Conservation (phyloP, 2,113 vertebrate genomes). For the Hemibagrus wyckioides region DNA sequence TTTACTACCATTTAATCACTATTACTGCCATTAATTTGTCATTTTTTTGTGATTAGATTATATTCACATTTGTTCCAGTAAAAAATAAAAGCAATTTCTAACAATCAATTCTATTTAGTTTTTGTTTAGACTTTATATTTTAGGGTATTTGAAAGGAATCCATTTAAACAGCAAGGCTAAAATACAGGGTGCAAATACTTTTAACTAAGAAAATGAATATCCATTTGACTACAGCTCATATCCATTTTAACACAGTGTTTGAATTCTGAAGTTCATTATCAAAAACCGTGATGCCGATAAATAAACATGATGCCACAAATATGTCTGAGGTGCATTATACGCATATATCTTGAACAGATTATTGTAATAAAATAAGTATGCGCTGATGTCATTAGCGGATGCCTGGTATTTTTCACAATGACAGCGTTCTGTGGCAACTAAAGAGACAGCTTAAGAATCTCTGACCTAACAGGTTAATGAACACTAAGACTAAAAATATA, state of each 20-base stretch:
- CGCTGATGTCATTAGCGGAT: conserved; percentile 9
- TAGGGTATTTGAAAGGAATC: background rate
- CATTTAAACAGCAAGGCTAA: background rate
- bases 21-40: too few species aligned
- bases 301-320: background rate
- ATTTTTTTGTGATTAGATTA: background rate
- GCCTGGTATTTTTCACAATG: conserved; percentile 3
- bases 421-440: background rate
- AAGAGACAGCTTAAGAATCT: conserved; percentile 6
- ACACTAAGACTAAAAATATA: conserved; percentile 5
- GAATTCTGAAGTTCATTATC: background rate
- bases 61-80: background rate
- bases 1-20: background rate
- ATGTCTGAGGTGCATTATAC: too few species aligned
- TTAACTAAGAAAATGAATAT: background rate
- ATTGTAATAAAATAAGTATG: background rate
- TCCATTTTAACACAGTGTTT: background rate
- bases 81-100: background rate
- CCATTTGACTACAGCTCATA: background rate
- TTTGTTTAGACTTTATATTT: background rate
- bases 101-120: background rate
- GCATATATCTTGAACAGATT: background rate
- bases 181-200: background rate
- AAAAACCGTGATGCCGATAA: background rate
- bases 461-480: conserved; percentile 18